Base-by-base conservation (phyloP, 2,113 vertebrate species). In the Bubo scandiacus region DNA sequence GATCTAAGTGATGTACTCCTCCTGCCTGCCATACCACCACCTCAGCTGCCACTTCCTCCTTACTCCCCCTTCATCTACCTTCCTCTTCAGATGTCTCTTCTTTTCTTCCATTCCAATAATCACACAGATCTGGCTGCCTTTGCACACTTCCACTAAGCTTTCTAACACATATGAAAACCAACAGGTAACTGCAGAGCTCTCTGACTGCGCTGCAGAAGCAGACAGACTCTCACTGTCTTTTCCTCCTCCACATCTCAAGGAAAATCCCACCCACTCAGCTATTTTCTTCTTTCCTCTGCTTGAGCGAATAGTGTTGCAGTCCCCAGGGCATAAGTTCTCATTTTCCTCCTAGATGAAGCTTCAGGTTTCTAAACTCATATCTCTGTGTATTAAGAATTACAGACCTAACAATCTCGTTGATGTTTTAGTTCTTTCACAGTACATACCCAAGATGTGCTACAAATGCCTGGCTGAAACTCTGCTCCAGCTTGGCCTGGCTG, bases 211-310 rank as follows among this genome's bases (percentile, higher is more conserved):
- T 84, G 62, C 63, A 94, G 71, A 92, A 95, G 32, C 58, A 74
- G 49, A 3, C 55, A 75, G 77, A 58, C 27, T 87, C 86, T 63
- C 9, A 14, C 30, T 21, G 57, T 18, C 36, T 81, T 77, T 82
- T 78, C 47, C 27, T 72, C 72, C 65, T 13, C 9, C 52, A 59
- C 29, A 54, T 18, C 66, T 55, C 84, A 72, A 59, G 38, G 75
- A 49, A 93, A 95, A 92, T 87, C 91, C 91, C 79, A 95, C 67
- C 59, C 77, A 81, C 54, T 81, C 80, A 82, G 43, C 38, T 85
- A 59, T 90, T 93, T 89, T 77, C 77, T 92, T 84, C 62, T 54
- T 91, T 78, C 38, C 61, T 91, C 52, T 90, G 40, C 42, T 71
- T 90, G n/a, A 80, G 30, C 3, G 2, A 95, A 94, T 27, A 63